Evolutionary conservation across 2,113 vertebrate genomes (phyloP), one percentile per base, ranked within the genome.

Genomic region (Condylura cristata): DNA sequence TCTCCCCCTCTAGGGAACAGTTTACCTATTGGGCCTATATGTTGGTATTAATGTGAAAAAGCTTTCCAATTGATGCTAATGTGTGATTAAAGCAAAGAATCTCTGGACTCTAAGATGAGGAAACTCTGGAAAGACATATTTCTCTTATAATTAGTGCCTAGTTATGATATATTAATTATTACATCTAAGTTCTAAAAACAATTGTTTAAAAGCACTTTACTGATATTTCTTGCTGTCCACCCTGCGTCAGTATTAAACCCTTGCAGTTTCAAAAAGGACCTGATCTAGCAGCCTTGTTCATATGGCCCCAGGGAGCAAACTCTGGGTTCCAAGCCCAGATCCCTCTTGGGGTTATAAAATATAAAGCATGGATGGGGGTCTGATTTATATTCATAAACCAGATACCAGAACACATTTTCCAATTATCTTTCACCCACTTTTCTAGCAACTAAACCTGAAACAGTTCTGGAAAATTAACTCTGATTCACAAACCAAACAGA

Each of bases 401-500:
- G 16, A 87, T 34, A 75, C 24, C 32, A 86, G 46, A 86, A 65
- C 41, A 12, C 11, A 86, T 51, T 79, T 79, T 79, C n/a, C 32
- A 83, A 80, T 24, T 51, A 39, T 68, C 41, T 82, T 95, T 85
- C 17, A 76, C 11, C 32, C 81, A 76, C 28, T 56, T 66, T 81
- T 80, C 44, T 72, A 46, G 24, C 51, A 80, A 75, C 65, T 39
- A 81, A 85, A 53, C 8, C 8, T 51, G 41, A 86, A 96, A 66
- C 26, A 34, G 12, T 51, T 78, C 48, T 79, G 63, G 17, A 60
- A 85, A 86, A 58, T 44, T 41, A 66, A 74, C 17, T 11, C 44
- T 71, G 91, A 81, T 46, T 95, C 22, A 84, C 60, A 94, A 53
- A 12, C 7, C 46, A 85, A 88, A 83, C 1, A 20, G 89, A 75